These are phyloP conservation scores for Cervus canadensis DNA, from an alignment of 2,113 vertebrate genomes.

Conservation along the genomic window DNA sequence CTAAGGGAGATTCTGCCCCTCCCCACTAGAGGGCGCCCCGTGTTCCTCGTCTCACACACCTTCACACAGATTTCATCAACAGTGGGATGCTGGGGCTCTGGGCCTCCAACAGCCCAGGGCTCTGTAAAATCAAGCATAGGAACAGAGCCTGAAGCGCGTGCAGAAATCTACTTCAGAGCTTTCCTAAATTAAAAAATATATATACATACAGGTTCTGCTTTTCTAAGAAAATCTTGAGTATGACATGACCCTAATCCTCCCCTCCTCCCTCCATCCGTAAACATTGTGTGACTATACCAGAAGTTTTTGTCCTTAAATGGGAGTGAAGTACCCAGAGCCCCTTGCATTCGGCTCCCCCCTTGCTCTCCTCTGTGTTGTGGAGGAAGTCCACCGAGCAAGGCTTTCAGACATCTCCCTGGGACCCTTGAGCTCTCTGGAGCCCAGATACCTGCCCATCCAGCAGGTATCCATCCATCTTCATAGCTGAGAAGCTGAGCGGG, in stretches of 20 bases:
- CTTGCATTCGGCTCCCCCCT: not conserved
- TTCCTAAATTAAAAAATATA: not conserved
- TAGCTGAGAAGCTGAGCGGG: not conserved
- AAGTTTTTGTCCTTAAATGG: not conserved
- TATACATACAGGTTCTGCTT: not conserved
- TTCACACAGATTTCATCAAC: no score
- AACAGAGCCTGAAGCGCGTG: not conserved
- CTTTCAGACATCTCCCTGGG: not conserved
- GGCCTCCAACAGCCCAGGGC: not conserved
- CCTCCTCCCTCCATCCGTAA: not conserved
- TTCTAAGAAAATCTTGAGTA: not conserved
- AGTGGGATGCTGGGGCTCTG: rapidly evolving
- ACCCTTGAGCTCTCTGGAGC: not conserved
- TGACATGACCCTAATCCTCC: not conserved
- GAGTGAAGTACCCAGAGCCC: not conserved
- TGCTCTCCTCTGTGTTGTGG: not conserved
- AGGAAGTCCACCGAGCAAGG: not conserved
- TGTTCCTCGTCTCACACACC: not conserved
- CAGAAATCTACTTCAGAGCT: not conserved
- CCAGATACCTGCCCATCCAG: not conserved
- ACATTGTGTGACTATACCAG: not conserved
- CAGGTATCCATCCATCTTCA: not conserved
- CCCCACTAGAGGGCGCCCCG: not conserved
- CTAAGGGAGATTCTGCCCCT: not conserved
- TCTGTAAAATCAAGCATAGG: not conserved